Evolutionary conservation across 2,888 invertebrate genomes (phyloP), one percentile per base, ranked within the genome.

Genomic region (Caenorhabditis sp.): DNA sequence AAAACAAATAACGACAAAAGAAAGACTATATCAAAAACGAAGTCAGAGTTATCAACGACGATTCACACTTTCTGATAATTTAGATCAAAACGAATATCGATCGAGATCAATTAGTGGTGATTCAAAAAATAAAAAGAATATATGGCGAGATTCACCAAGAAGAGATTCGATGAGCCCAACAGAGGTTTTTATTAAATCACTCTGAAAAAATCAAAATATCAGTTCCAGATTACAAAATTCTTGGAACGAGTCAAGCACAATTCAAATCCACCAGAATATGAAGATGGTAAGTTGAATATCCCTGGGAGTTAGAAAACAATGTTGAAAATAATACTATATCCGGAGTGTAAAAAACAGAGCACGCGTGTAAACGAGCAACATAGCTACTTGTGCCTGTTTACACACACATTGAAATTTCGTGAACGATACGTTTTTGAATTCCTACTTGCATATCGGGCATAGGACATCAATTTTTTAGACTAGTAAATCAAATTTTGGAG

Each of bases 11-110:
- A 56, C 67, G 23, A 52, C 43, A 8, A 58, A 58, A 36, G 64
- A 64, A 49, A 64, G 59, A 14, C 57, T 67, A 21, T 68, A 68
- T 26, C 67, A 69, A 23, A 75, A 75, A 53, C 67, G 67, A 58
- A 70, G 70, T 50, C 75, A 75, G 43, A 57, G 59, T 23, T 75
- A 70, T 57, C 75, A 75, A 43, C 63, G 70, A 54, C 60, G 75
- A 36, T 74, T 50, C 21, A 73, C 68, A 2, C 62, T 17, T 43
- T 43, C 43, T 17, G 43, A 43, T 14, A 5, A 65, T 31, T 65
- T 65, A 2, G 68, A 66, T 14, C 65, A 68, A 23, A 62, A 68
- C 5, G 62, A 52, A 25, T 59, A 31, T 38, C 38, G 73, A 5
- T 68, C 65, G 7, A 26, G 68, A 36, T 62, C 73, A 5, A 59